Conservation (phyloP, 2,888 invertebrate genomes). For the Gymnosoma rotundatum region DNA sequence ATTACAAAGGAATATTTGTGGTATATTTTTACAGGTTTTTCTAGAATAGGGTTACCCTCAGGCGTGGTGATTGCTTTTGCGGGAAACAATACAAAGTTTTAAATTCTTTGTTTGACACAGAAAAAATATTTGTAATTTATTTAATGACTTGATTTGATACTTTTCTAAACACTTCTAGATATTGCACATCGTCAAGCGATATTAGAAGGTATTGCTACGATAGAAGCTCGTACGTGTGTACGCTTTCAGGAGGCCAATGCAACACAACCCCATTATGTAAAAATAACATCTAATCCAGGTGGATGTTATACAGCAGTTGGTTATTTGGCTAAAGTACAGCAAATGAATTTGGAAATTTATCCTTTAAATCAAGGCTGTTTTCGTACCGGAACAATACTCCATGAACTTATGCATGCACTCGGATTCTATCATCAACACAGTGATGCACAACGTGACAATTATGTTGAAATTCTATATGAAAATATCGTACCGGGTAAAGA, state of each 20-base stretch:
- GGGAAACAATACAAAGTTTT: too few species aligned
- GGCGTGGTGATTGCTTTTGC: too few species aligned
- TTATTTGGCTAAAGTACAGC: slow-evolving; percentile 82
- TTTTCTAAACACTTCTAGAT: slow-evolving; percentile 68
- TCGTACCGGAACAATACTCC: slow-evolving; percentile 85
- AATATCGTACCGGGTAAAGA: slow-evolving; percentile 84
- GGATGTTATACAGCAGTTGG: slow-evolving; percentile 92
- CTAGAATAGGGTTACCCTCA: too few species aligned
- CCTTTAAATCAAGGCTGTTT: slow-evolving; percentile 79
- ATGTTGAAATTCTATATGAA: slow-evolving; percentile 83
- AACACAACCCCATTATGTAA: slow-evolving; percentile 73
- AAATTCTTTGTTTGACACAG: too few species aligned
- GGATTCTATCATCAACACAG: slow-evolving; percentile 93
- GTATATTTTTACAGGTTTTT: too few species aligned
- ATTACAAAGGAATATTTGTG: too few species aligned
- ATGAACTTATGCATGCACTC: slow-evolving; percentile 90
- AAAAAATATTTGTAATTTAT: too few species aligned
- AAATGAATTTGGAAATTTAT: slow-evolving; percentile 78
- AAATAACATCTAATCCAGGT: slow-evolving; percentile 76
- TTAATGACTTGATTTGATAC: too few species aligned
- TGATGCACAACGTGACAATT: slow-evolving; percentile 88
- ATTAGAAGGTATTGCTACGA: slow-evolving; percentile 86
- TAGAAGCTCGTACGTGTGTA: slow-evolving; percentile 88
- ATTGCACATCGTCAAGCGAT: slow-evolving; percentile 85
- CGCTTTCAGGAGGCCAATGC: slow-evolving; percentile 85